A percentile compares a stretch with the other conserved stretches of the same genome.
Evolutionary conservation across 2,888 invertebrate species (phyloP).

Genomic region (Xestia sexstrigata): DNA sequence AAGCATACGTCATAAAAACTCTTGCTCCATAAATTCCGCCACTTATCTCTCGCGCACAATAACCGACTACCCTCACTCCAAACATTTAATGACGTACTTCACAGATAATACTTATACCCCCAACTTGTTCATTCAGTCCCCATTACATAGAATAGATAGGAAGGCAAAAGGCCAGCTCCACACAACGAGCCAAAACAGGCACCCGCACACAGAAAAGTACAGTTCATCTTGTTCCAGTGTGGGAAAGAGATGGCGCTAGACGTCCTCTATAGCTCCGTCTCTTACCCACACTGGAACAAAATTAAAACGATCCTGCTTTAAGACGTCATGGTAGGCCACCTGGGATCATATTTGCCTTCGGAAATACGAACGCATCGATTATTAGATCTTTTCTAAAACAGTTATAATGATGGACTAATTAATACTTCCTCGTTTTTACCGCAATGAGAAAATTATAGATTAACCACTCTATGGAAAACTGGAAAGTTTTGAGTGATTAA

Average conservation of each 20-base stretch:
- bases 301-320: too few species aligned
- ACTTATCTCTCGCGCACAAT: conserved; percentile 52
- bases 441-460: background rate
- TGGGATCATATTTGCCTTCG: background rate
- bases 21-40: conserved; percentile 35
- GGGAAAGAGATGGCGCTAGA: too few species aligned
- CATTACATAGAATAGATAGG: background rate
- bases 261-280: too few species aligned
- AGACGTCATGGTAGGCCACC: too few species aligned
- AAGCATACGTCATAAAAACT: conserved; percentile 51
- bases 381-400: too few species aligned
- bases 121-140: conserved; percentile 46
- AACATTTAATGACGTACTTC: conserved; percentile 62
- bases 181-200: background rate
- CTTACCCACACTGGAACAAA: too few species aligned
- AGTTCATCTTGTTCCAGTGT: background rate
- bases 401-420: background rate
- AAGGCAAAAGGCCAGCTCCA: background rate
- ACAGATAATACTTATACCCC: conserved; percentile 45
- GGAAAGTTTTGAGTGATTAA: background rate
- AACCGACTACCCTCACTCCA: conserved; percentile 45
- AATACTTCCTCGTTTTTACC: background rate
- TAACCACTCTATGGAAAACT: background rate
- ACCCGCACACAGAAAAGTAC: too few species aligned
- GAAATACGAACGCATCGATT: background rate